Base-by-base conservation (phyloP, 2,113 vertebrate species). In the Nerophis ophidion region DNA sequence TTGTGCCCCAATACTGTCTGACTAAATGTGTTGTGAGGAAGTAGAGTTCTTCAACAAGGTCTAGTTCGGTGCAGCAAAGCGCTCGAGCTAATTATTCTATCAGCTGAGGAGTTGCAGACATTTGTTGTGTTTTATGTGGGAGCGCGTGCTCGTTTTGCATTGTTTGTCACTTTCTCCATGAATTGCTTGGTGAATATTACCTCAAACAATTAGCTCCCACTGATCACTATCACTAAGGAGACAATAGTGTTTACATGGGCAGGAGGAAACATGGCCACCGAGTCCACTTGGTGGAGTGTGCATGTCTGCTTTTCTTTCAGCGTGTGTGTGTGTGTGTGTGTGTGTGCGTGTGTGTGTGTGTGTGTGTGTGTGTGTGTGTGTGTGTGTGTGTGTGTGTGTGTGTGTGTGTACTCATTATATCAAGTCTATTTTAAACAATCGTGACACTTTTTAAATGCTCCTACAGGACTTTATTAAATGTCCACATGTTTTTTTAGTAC, bases 91-190 rank as follows among this genome's bases (percentile, higher is more conserved):
- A 44, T 26, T 44, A 44, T 44, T 44, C 12, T 44, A 44, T 44
- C 40, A 44, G 11, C 40, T 44, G 11, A 84, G 67, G 77, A 84
- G 17, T 50, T 48, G 72, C 19, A 48, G 60, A 74, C 47, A 42
- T 42, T 1, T 42, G 40, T 44, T 44, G 61, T 61, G 82, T 70
- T 68, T 61, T 8, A 46, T 26, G 26, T 26, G 56, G 76, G 74
- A 40, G 66, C 54, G 77, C 62, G 72, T 35, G 54, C 63, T 36
- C 61, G 40, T 4, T 11, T 11, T 44, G 12, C 59, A 70, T 83
- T 89, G 85, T 91, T 89, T 85, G 80, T 87, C 87, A 91, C 89
- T 91, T 91, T 91, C 90, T 85, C 87, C 74, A 80, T 76, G 66
- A 83, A 87, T 73, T 83, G 65, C 71, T 61, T 77, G 60, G 70